Evolutionary conservation across 2,888 invertebrate species (phyloP), one percentile per base, ranked within the genome.

Genomic region (Cheilosia variabilis): DNA sequence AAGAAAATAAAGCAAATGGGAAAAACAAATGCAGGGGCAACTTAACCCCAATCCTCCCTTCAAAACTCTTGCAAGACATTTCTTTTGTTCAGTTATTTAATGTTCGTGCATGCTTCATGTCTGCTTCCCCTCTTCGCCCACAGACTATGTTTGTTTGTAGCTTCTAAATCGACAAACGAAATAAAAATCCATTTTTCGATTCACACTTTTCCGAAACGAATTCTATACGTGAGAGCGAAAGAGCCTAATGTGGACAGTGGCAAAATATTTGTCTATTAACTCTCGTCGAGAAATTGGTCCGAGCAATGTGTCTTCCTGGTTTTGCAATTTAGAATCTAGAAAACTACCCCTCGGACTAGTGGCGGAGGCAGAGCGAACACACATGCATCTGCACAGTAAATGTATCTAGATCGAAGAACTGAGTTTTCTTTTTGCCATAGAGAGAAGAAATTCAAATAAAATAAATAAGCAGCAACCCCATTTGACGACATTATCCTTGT

Each of bases 391-490:
- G 7, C 22, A 72, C 68, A 73, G 78, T 65, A 72, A 69, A 71
- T 75, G 69, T 84, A 69, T 68, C 68, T 69, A 27, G 62, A 47
- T 22, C 47, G 58, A 27, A 45, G 63, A 47, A 53, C 62, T 31
- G 6, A 53, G 19, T 52, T 43, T 66, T 68, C 53, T 45, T 53
- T 50, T 34, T 37, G 34, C 45, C n/a, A 65, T 50, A 37, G 73
- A 55, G 27, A 19, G 57, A 83, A 52, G 53, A 78, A 81, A 77
- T 72, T 81, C 76, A 68, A 86, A 86, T 81, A 62, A 86, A 86
- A 77, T 79, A 79, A 79, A 79, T 86, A 86, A 80, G 80, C 53
- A 86, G 62, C 86, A 86, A 81, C 86, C 86, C 86, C 81, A 76
- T 86, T 86, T 86, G 81, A 81, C 71, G 76, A 86, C 86, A 86